Evolutionary conservation across 2,113 vertebrate genomes (phyloP).

Genomic region (Sorex fumeus): DNA sequence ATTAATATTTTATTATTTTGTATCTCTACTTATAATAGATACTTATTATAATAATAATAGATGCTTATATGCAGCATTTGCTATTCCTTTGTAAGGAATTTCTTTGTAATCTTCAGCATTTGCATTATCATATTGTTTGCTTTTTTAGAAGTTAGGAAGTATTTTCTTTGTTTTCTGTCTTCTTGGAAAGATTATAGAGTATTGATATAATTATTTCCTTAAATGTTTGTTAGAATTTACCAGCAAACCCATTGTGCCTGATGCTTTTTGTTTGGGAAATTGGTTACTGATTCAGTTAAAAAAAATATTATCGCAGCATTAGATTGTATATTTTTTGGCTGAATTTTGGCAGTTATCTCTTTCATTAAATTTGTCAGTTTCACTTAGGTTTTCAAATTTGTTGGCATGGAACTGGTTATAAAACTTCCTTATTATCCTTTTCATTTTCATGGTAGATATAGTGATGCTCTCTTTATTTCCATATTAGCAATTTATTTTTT

Average conservation of each 20-base stretch:
- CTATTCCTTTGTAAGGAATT: neutral
- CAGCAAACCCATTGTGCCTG: neutral
- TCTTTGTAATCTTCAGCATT: neutral
- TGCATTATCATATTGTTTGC: neutral
- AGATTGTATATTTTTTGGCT: no score
- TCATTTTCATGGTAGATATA: no score
- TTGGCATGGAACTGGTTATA: no score
- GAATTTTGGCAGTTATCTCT: no score
- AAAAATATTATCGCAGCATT: no score
- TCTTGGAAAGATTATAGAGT: neutral
- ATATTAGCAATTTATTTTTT: no score
- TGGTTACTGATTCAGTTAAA: no score
- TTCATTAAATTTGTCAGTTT: no score
- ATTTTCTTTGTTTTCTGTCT: neutral
- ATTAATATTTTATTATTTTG: conserved; percentile 37
- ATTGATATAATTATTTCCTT: neutral
- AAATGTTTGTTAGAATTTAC: neutral
- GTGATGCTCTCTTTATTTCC: no score
- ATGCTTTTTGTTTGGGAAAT: neutral
- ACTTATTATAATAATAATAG: no score
- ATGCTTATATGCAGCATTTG: neutral
- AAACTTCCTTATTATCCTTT: no score
- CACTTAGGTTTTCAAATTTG: no score
- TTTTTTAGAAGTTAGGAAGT: neutral
- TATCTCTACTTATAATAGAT: neutral